phyloP scores from a whole-genome alignment of 2,888 invertebrate genomes.

The Cataglyphis cursor region DNA sequence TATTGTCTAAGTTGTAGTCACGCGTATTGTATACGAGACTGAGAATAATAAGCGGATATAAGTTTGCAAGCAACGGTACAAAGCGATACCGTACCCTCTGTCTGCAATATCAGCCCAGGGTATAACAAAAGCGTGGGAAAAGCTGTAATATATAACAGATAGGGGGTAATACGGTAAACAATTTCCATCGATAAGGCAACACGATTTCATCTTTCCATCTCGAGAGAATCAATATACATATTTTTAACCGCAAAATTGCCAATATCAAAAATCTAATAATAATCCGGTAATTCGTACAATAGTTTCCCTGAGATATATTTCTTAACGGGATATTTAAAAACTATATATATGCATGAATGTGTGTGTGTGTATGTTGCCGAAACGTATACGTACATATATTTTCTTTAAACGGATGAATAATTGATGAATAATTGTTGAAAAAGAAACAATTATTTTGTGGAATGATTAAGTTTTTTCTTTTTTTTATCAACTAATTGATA shows the following conservation, averaged over 20 bases:
- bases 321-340: neutral
- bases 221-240: neutral
- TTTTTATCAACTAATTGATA: slow-evolving; percentile 6
- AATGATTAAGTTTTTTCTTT: neutral
- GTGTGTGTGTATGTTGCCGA: neutral
- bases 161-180: slow-evolving; percentile 13
- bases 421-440: neutral
- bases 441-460: neutral
- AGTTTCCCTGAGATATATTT: neutral
- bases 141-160: slow-evolving; percentile 33
- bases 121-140: slow-evolving; percentile 53
- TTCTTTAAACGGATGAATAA: neutral
- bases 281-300: neutral
- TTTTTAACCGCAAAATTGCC: neutral
- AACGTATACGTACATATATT: neutral
- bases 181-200: slow-evolving; percentile 48
- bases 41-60: slow-evolving; percentile 57
- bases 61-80: slow-evolving; percentile 49
- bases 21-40: slow-evolving; percentile 64
- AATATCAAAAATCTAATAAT: neutral
- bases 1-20: slow-evolving; percentile 65
- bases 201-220: slow-evolving; percentile 3
- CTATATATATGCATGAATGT: neutral
- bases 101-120: slow-evolving; percentile 49
- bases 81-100: slow-evolving; percentile 54